A percentile compares a stretch with the other conserved stretches of the same genome.
These are phyloP conservation scores for Megaceryle alcyon DNA, from an alignment of 2,797 vertebrate species.

Conservation along the genomic window DNA sequence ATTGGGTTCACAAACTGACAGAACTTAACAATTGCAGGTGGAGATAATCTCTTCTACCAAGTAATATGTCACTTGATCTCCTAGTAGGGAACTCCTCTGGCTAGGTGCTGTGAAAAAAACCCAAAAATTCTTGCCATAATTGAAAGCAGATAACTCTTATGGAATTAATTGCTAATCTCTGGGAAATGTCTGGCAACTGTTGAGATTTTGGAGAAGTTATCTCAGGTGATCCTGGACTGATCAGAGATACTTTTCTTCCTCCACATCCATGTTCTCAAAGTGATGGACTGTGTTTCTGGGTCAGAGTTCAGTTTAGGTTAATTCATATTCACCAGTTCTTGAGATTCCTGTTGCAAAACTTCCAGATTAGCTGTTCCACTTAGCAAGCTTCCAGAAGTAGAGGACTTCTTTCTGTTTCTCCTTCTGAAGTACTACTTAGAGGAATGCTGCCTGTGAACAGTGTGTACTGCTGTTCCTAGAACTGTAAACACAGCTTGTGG, in stretches of 20 bases:
- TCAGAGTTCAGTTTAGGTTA: not conserved
- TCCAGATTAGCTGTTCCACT: not conserved
- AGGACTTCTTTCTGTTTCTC: not conserved
- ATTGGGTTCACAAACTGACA: not conserved
- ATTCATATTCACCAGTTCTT: not conserved
- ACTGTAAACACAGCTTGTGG: not conserved
- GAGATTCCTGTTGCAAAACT: not conserved
- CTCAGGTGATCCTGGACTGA: not conserved
- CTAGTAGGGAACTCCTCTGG: not conserved
- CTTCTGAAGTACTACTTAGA: not conserved
- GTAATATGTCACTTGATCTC: not conserved
- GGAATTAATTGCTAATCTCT: not conserved
- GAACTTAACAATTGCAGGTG: not conserved
- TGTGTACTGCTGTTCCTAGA: constrained; percentile 22
- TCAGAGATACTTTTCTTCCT: not conserved
- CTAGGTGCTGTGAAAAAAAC: not conserved
- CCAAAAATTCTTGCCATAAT: not conserved
- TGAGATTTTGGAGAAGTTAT: not conserved
- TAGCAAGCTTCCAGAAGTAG: not conserved
- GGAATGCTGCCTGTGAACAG: constrained; percentile 9
- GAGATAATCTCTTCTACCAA: not conserved
- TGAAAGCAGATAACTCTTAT: not conserved
- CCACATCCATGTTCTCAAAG: not conserved
- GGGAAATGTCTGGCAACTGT: not conserved
- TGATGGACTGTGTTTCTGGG: not conserved